Percentiles rank a stretch among this genome's conserved stretches.
phyloP scores from a whole-genome alignment of 2,888 invertebrate genomes.

The Agonopterix subpropinquella region DNA sequence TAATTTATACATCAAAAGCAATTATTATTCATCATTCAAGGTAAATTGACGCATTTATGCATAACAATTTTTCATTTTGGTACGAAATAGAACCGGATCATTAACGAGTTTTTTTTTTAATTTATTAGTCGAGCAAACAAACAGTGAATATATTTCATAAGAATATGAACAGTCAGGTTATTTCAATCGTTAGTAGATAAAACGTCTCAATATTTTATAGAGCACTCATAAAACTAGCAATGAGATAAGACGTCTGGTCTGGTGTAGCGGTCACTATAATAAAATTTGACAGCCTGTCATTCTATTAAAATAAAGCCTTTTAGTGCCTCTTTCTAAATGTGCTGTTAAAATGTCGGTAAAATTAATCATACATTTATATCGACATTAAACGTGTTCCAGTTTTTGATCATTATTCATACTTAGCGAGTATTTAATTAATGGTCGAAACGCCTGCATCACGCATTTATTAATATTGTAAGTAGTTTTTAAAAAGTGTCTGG shows the following conservation, averaged over 20 bases:
- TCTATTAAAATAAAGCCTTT: constrained; percentile 38
- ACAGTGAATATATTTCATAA: constrained; percentile 57
- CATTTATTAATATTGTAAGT: too few species aligned
- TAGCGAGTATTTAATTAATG: too few species aligned
- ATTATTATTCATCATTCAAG: constrained; percentile 67
- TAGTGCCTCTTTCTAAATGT: constrained; percentile 28
- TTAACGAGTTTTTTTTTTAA: constrained; percentile 52
- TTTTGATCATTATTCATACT: constrained; percentile 1
- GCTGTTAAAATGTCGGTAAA: constrained; percentile 15
- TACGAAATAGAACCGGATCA: constrained; percentile 51
- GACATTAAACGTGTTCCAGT: constrained; percentile 3
- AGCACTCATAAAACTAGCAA: constrained; percentile 54
- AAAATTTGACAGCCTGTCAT: constrained; percentile 62
- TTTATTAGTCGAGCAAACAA: constrained; percentile 52
- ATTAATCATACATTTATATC: constrained; percentile 8
- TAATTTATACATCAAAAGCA: constrained; percentile 49
- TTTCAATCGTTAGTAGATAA: constrained; percentile 62
- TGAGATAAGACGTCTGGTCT: constrained; percentile 31
- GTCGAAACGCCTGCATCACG: too few species aligned
- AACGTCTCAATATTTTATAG: constrained; percentile 63
- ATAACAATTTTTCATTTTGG: constrained; percentile 62
- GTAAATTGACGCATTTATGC: constrained; percentile 59
- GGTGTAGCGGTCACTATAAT: constrained; percentile 45
- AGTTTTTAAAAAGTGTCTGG: too few species aligned
- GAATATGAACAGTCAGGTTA: constrained; percentile 55